A percentile compares a stretch with the other conserved stretches of the same genome.
These are phyloP conservation scores for Platysternon megacephalum DNA, from an alignment of 2,113 vertebrate species.

Conservation along the genomic window DNA sequence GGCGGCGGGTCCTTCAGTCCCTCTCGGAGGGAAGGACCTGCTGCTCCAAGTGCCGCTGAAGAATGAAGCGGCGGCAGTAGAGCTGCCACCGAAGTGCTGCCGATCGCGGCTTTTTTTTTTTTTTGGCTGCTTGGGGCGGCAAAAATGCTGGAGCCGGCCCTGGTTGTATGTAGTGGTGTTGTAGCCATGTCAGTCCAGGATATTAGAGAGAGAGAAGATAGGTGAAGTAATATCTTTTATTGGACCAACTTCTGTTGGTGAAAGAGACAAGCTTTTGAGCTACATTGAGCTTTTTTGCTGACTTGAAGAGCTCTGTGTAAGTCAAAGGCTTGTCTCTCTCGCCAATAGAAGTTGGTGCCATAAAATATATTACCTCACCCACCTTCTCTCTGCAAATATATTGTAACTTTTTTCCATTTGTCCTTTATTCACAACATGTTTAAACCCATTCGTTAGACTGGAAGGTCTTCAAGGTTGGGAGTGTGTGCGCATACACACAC, in stretches of 20 bases:
- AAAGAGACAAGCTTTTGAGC: neutral
- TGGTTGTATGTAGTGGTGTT: neutral
- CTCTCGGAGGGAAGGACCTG: too few relatives aligned
- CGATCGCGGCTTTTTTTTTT: too few relatives aligned
- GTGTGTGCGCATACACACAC: neutral
- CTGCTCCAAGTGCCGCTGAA: too few relatives aligned
- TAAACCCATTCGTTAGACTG: conserved; percentile 4
- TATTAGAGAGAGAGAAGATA: neutral
- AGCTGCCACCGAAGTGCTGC: too few relatives aligned
- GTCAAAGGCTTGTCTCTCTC: neutral
- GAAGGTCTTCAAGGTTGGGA: neutral
- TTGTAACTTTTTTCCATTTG: neutral
- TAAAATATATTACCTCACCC: neutral
- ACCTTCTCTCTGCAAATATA: neutral
- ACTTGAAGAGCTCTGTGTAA: neutral
- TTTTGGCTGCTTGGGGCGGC: too few relatives aligned
- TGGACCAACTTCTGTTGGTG: neutral
- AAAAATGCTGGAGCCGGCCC: too few relatives aligned
- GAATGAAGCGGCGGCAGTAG: too few relatives aligned
- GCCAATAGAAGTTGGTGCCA: neutral
- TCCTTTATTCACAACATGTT: neutral
- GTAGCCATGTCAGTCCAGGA: neutral
- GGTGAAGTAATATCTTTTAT: neutral
- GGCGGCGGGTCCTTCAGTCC: too few relatives aligned
- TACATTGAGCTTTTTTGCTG: neutral